phyloP scores from a whole-genome alignment of 1,140 invertebrate species.

The Drosophila cardini region DNA sequence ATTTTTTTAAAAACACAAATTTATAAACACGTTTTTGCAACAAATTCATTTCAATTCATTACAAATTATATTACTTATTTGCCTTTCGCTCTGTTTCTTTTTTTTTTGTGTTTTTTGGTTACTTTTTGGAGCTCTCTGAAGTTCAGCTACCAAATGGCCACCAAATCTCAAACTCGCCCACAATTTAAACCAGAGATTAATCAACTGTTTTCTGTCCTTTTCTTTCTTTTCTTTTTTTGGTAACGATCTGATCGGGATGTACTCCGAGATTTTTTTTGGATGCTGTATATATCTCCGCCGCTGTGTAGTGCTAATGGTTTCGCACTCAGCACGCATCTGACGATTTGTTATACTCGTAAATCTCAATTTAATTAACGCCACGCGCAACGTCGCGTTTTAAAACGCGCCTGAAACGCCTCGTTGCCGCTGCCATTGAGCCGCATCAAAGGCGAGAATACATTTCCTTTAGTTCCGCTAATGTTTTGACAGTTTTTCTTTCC shows the following conservation, averaged over 20 bases:
- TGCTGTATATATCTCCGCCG: background rate
- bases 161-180: constrained; percentile 9
- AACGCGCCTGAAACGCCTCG: constrained; percentile 61
- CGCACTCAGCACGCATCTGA: constrained; percentile 44
- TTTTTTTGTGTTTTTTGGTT: too few relatives aligned
- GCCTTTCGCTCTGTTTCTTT: constrained; percentile 14
- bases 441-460: constrained; percentile 31
- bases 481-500: constrained; percentile 8
- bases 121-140: background rate
- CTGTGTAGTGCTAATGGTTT: constrained; percentile 46
- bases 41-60: constrained; percentile 3
- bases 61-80: constrained; percentile 3
- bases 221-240: too few relatives aligned
- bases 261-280: background rate
- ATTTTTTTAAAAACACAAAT: constrained; percentile 56
- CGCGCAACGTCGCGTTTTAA: constrained; percentile 58
- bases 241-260: background rate
- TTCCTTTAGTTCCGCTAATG: constrained; percentile 41
- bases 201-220: constrained; percentile 22
- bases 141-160: constrained; percentile 8
- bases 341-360: constrained; percentile 60
- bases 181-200: constrained; percentile 34
- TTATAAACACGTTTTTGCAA: constrained; percentile 54
- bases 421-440: constrained; percentile 57
- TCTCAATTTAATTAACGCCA: constrained; percentile 78